Percentiles rank a stretch among this genome's conserved stretches.
These are phyloP conservation scores for Chamaetylas fuelleborni DNA, from an alignment of 2,113 vertebrate genomes.

Conservation along the genomic window DNA sequence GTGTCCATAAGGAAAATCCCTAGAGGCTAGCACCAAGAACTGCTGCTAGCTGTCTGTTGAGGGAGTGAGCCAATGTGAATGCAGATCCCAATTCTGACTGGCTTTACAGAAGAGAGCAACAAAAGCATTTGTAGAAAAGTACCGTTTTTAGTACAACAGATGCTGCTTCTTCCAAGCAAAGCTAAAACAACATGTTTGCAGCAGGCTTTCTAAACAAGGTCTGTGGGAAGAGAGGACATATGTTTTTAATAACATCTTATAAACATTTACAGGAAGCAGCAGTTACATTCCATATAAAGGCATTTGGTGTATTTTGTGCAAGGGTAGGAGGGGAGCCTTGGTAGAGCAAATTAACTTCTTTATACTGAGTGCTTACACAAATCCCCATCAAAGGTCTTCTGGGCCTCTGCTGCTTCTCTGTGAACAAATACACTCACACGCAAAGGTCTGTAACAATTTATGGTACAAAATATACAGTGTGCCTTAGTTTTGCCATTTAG, in stretches of 20 bases:
- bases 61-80: background rate
- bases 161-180: conserved; percentile 36
- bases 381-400: conserved; percentile 1
- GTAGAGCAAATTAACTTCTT: conserved; percentile 32
- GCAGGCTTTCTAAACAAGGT: conserved; percentile 35
- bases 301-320: conserved; percentile 48
- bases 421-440: background rate
- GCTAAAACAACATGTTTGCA: conserved; percentile 26
- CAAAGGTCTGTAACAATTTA: background rate
- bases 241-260: conserved; percentile 60
- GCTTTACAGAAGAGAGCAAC: conserved; percentile 17
- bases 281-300: conserved; percentile 60
- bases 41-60: background rate
- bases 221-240: conserved; percentile 49
- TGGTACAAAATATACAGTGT: background rate
- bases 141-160: conserved; percentile 25
- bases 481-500: background rate
- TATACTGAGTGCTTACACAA: conserved; percentile 3
- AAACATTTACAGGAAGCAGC: conserved; percentile 64
- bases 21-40: background rate
- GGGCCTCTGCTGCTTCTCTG: background rate
- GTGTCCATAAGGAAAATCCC: background rate
- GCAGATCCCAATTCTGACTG: background rate
- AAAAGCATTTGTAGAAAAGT: conserved; percentile 26
- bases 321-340: background rate